Conservation (phyloP, 2,797 vertebrate genomes). For the Discoglossus pictus region DNA sequence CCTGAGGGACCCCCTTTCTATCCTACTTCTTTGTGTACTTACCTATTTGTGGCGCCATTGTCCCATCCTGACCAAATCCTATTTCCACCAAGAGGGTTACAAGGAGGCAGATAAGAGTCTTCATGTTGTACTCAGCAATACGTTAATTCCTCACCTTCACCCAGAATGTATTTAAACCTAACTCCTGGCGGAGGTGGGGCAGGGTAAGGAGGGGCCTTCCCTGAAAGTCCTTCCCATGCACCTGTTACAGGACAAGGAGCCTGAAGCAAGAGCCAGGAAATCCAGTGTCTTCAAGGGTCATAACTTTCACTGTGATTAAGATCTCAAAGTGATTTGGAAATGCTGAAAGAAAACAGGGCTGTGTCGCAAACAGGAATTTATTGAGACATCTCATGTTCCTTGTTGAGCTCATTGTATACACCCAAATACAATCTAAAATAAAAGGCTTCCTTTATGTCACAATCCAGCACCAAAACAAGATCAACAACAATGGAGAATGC, state of each 20-base stretch:
- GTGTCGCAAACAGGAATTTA: background rate
- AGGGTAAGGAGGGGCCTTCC: background rate
- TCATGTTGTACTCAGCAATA: conserved; percentile 13
- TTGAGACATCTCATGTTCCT: background rate
- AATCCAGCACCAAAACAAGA: no score
- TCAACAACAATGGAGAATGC: no score
- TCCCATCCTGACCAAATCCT: background rate
- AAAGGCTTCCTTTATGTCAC: no score
- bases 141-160: conserved; percentile 10
- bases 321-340: background rate
- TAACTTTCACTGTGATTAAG: conserved; percentile 1
- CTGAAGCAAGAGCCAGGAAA: conserved; percentile 2
- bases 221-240: background rate
- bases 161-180: conserved; percentile 24
- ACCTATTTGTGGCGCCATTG: no score
- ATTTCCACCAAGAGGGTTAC: conserved; percentile 16
- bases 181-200: conserved; percentile 10
- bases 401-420: conserved; percentile 3
- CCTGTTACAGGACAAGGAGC: conserved; percentile 32
- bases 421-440: no score
- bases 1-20: no score
- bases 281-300: background rate
- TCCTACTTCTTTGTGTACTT: no score
- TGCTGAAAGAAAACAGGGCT: background rate
- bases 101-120: conserved; percentile 9